phyloP scores from a whole-genome alignment of 2,797 vertebrate genomes.

The Pseudotriccus pelzelni region DNA sequence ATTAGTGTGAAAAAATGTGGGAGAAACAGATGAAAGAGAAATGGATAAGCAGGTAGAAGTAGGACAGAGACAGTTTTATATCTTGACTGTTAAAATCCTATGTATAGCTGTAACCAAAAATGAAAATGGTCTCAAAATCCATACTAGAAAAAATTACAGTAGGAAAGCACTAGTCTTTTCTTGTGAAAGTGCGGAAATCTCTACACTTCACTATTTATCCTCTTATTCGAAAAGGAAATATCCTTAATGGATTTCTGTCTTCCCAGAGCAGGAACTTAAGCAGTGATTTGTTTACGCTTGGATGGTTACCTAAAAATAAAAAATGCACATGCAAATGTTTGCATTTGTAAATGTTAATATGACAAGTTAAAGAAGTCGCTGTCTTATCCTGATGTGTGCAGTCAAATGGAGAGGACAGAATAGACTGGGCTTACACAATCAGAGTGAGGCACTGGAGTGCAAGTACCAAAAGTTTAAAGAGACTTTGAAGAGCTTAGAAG shows the following conservation, averaged over 20 bases:
- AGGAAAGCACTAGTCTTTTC: neutral
- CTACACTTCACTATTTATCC: neutral
- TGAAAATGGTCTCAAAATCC: neutral
- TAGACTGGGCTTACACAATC: neutral
- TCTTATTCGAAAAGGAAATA: neutral
- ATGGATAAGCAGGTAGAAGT: neutral
- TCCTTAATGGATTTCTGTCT: neutral
- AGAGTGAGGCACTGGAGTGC: neutral
- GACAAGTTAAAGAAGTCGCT: neutral
- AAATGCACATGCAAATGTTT: neutral
- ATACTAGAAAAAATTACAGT: neutral
- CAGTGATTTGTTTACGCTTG: neutral
- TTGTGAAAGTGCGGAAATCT: neutral
- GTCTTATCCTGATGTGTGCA: neutral
- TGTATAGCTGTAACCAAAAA: neutral
- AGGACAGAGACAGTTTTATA: neutral
- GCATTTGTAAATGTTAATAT: neutral
- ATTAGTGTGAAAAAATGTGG: neutral
- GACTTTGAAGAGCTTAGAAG: neutral
- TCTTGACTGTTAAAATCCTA: neutral
- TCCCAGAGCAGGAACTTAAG: neutral
- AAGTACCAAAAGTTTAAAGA: neutral
- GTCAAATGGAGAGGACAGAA: neutral
- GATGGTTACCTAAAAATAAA: neutral
- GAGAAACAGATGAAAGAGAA: neutral